These are phyloP conservation scores for Orchestia grillus DNA, from an alignment of 1,140 invertebrate genomes.

Conservation along the genomic window DNA sequence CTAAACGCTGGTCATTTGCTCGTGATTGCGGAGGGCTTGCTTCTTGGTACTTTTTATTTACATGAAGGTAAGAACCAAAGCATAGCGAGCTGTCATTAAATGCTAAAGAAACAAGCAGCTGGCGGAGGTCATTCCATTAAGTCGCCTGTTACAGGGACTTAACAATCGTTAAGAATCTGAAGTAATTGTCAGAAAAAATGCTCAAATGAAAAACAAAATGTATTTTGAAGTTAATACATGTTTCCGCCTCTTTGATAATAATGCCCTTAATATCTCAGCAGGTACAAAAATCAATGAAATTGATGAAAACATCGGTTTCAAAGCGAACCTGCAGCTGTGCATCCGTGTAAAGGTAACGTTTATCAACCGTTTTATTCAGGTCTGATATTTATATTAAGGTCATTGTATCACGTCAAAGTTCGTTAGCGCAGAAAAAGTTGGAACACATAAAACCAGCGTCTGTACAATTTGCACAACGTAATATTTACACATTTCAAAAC, in stretches of 20 bases:
- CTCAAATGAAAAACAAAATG: background rate
- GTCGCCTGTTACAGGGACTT: background rate
- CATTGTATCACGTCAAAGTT: too few species aligned
- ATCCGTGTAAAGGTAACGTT: too few species aligned
- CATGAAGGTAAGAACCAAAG: background rate
- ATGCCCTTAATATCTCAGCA: background rate
- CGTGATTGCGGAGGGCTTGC: background rate
- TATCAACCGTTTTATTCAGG: too few species aligned
- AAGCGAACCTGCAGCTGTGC: too few species aligned
- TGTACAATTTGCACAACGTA: too few species aligned
- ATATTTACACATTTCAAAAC: too few species aligned
- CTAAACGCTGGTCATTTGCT: constrained; percentile 4
- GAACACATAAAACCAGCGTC: too few species aligned
- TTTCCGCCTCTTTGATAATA: background rate
- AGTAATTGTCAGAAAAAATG: background rate
- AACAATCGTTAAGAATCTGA: background rate
- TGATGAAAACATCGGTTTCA: background rate
- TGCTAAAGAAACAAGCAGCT: background rate
- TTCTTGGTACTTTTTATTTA: background rate
- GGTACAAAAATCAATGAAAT: background rate
- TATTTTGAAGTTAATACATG: too few species aligned
- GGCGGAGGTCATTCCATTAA: background rate
- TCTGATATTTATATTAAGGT: too few species aligned
- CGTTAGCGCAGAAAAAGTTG: too few species aligned
- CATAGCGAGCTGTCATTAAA: background rate